Percentiles rank a stretch among this genome's conserved stretches.
These are phyloP conservation scores for Thyatira batis DNA, from an alignment of 2,888 invertebrate species.

Conservation along the genomic window DNA sequence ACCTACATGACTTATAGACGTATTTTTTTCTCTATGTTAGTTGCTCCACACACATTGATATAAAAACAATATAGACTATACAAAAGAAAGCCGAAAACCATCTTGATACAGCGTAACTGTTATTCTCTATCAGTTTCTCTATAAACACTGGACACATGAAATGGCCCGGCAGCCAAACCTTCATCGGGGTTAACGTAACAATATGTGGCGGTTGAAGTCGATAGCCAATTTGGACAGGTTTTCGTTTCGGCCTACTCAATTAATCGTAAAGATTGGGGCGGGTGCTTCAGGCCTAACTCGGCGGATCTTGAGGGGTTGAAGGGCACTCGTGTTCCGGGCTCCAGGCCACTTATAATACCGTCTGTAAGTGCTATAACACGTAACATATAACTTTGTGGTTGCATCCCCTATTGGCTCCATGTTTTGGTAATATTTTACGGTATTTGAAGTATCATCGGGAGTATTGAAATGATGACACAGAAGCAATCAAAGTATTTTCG, in stretches of 20 bases:
- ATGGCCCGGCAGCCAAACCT: not conserved
- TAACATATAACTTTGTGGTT: slow-evolving; percentile 27
- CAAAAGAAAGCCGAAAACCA: not conserved
- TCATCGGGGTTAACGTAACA: slow-evolving; percentile 14
- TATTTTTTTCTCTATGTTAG: no score
- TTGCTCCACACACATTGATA: no score
- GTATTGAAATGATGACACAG: no score
- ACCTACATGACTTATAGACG: no score
- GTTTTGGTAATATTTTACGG: not conserved
- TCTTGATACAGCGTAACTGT: not conserved
- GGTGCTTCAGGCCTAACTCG: slow-evolving; percentile 28
- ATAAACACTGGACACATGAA: slow-evolving; percentile 2
- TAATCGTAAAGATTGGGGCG: slow-evolving; percentile 54
- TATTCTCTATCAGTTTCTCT: not conserved
- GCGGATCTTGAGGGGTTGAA: slow-evolving; percentile 35
- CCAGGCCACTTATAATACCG: slow-evolving; percentile 30
- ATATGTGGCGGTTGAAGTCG: slow-evolving; percentile 29
- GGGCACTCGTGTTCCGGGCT: slow-evolving; percentile 34
- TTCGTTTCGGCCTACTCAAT: slow-evolving; percentile 57
- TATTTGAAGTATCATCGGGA: not conserved
- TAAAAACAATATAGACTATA: not conserved
- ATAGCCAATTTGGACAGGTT: slow-evolving; percentile 51
- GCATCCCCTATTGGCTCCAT: slow-evolving; percentile 21
- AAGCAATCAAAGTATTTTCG: no score
- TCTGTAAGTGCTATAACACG: slow-evolving; percentile 18